Evolutionary conservation across 2,113 vertebrate species (phyloP).

Genomic region (Petrocephalus microphthalmus): DNA sequence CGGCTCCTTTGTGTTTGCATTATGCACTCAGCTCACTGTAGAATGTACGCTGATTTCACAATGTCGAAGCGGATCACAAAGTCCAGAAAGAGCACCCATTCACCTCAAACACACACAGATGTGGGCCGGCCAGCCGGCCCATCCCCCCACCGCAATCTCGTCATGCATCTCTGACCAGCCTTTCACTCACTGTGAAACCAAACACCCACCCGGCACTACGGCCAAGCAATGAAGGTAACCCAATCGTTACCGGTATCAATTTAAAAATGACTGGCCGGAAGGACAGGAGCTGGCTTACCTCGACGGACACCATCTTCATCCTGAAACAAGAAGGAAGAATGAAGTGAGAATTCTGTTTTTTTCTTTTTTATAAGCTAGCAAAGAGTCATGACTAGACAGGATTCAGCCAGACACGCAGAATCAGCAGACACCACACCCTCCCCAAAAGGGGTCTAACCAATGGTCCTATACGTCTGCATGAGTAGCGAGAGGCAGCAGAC

Average conservation of each 20-base stretch:
- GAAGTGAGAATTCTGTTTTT: neutral
- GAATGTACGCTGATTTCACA: neutral
- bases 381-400: neutral
- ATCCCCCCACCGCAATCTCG: neutral
- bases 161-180: neutral
- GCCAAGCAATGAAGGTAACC: neutral
- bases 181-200: constrained; percentile 3
- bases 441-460: neutral
- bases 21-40: neutral
- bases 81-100: neutral
- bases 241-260: neutral
- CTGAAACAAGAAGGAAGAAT: constrained; percentile 49
- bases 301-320: constrained; percentile 86
- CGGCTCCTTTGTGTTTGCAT: neutral
- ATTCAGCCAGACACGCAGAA: neutral
- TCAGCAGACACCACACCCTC: neutral
- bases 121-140: neutral
- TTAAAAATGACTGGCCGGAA: neutral
- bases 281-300: constrained; percentile 53
- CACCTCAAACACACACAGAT: neutral
- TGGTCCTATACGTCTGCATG: neutral
- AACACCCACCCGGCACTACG: neutral
- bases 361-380: neutral
- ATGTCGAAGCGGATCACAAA: neutral
- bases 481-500: neutral